Conservation (phyloP, 1,140 invertebrate species). For the Dendroctonus ponderosae region DNA sequence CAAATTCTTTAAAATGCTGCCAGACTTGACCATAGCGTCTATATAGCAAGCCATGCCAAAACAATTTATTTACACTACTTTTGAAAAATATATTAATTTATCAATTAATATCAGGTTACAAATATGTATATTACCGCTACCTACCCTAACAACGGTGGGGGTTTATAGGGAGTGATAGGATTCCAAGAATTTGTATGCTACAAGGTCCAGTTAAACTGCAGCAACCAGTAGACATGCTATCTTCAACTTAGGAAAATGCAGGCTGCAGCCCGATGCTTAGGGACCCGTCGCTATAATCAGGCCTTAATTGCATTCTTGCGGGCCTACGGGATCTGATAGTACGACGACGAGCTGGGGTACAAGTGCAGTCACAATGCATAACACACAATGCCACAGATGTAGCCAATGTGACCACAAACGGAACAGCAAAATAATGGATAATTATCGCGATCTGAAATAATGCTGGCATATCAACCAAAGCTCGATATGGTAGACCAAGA, state of each 20-base stretch:
- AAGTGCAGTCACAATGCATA: constrained; percentile 68
- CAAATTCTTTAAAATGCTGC: no score
- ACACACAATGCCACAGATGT: constrained; percentile 80
- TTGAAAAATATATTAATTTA: constrained; percentile 1
- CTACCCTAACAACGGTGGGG: neutral
- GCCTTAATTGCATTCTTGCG: constrained; percentile 22
- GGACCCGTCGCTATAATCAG: constrained; percentile 31
- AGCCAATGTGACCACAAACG: constrained; percentile 76
- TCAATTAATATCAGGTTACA: neutral
- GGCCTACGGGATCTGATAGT: constrained; percentile 26
- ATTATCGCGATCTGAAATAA: constrained; percentile 58
- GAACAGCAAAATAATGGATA: constrained; percentile 76
- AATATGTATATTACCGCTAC: neutral
- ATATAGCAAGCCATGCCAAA: no score
- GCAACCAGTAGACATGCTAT: neutral
- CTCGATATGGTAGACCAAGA: neutral
- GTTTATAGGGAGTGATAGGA: neutral
- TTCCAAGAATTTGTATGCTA: neutral
- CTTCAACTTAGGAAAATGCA: constrained; percentile 19
- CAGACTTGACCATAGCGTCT: no score
- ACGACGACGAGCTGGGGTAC: constrained; percentile 28
- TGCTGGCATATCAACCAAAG: no score
- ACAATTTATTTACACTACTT: no score
- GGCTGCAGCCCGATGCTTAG: constrained; percentile 26
- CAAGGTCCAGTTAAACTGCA: neutral